Percentiles rank a stretch among this genome's conserved stretches.
These are phyloP conservation scores for Arrhopalites spinosus DNA, from an alignment of 2,888 invertebrate species.

Conservation along the genomic window DNA sequence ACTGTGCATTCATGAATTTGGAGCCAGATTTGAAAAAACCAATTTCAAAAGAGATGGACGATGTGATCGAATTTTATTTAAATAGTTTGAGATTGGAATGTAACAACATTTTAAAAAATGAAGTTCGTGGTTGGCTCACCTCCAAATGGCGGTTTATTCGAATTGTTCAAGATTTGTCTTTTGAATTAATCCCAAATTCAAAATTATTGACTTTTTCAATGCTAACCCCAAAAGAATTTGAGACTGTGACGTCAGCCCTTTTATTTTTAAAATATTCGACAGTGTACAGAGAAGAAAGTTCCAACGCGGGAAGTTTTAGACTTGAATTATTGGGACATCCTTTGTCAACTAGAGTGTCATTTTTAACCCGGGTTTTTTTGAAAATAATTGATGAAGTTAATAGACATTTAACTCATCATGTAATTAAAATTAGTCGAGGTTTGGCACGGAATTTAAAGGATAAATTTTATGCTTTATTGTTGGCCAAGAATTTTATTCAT, in stretches of 20 bases:
- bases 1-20: conserved; percentile 7
- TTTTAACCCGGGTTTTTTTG: conserved; percentile 40
- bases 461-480: conserved; percentile 42
- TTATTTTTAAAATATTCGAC: conserved; percentile 39
- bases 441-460: conserved; percentile 45
- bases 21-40: background rate
- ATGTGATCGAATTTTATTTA: conserved; percentile 35
- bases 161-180: conserved; percentile 21
- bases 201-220: conserved; percentile 18
- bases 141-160: conserved; percentile 19
- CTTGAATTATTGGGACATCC: background rate
- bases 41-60: conserved; percentile 22
- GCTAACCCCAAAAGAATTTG: conserved; percentile 41
- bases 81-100: conserved; percentile 21
- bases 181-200: conserved; percentile 24
- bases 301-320: background rate
- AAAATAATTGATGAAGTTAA: conserved; percentile 26
- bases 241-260: conserved; percentile 35
- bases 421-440: conserved; percentile 40
- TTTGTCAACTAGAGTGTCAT: conserved; percentile 34
- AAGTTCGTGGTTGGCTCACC: conserved; percentile 30
- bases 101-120: conserved; percentile 17
- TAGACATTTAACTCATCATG: conserved; percentile 43
- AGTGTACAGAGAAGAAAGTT: conserved; percentile 2
- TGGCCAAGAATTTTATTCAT: conserved; percentile 26